Evolutionary conservation across 92 coral and sea anemone genomes (phyloP).

Genomic region (Ricordea florida): DNA sequence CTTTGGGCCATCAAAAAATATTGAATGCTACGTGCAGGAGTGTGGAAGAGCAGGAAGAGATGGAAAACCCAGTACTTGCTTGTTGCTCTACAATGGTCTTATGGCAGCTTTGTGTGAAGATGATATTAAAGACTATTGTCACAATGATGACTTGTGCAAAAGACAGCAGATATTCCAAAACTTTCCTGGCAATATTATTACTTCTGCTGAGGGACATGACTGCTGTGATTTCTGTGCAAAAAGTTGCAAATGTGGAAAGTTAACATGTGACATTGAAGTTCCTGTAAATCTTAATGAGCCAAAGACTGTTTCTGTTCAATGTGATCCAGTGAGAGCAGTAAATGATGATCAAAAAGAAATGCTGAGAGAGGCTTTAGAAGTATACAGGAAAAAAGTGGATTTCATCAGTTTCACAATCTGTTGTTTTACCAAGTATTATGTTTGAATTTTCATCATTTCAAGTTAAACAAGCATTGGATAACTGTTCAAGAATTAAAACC

Average conservation of each 20-base stretch:
- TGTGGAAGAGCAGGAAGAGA: slow-evolving; percentile 65
- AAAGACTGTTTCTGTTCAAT: background rate
- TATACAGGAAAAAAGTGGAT: slow-evolving; percentile 27
- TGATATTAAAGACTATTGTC: slow-evolving; percentile 50
- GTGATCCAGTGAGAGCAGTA: slow-evolving; percentile 18
- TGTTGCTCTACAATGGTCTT: slow-evolving; percentile 59
- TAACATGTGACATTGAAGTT: slow-evolving; percentile 30
- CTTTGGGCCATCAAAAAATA: slow-evolving; percentile 64
- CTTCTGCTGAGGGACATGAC: slow-evolving; percentile 25
- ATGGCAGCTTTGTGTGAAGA: slow-evolving; percentile 51
- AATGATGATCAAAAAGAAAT: slow-evolving; percentile 15
- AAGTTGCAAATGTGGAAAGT: slow-evolving; percentile 41
- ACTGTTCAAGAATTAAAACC: slow-evolving; percentile 29
- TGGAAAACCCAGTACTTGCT: slow-evolving; percentile 53
- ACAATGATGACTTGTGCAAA: slow-evolving; percentile 36
- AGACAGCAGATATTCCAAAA: slow-evolving; percentile 21
- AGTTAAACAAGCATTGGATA: slow-evolving; percentile 24
- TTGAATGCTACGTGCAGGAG: slow-evolving; percentile 64
- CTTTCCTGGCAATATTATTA: slow-evolving; percentile 39
- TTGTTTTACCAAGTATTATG: slow-evolving; percentile 4
- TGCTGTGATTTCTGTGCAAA: slow-evolving; percentile 78
- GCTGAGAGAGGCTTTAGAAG: background rate
- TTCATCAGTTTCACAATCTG: slow-evolving; percentile 22
- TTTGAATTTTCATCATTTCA: slow-evolving; percentile 34
- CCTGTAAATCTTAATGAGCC: too few relatives aligned